phyloP scores from a whole-genome alignment of 2,113 vertebrate species.

The Myanophis thanlyinensis region DNA sequence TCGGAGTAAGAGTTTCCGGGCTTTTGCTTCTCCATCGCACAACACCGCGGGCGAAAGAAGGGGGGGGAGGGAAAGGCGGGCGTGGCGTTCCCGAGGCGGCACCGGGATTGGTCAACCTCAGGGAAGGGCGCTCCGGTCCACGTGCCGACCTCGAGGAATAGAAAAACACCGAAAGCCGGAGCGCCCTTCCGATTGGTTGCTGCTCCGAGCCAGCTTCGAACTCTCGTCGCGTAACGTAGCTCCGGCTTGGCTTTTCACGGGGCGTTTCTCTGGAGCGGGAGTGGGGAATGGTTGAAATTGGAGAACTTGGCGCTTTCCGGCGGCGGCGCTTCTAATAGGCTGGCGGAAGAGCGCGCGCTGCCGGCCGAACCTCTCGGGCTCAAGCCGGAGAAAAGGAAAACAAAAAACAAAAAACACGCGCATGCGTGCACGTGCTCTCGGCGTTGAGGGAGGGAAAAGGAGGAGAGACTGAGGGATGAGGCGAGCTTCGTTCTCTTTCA shows the following conservation, averaged over 20 bases:
- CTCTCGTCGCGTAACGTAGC: background rate
- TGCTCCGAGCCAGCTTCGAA: background rate
- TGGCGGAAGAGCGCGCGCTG: background rate
- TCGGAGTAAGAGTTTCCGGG: rapidly evolving
- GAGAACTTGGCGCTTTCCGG: background rate
- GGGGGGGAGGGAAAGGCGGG: rapidly evolving
- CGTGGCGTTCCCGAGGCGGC: rapidly evolving
- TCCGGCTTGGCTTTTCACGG: background rate
- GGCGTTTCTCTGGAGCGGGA: no score
- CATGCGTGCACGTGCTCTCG: background rate
- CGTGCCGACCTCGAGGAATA: background rate
- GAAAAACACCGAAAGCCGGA: rapidly evolving
- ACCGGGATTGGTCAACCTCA: constrained; percentile 22
- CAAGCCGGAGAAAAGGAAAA: background rate
- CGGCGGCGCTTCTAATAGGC: background rate
- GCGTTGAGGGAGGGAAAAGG: background rate
- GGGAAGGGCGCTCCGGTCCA: rapidly evolving
- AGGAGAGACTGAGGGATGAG: background rate
- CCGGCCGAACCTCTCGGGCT: background rate
- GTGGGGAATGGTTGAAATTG: background rate
- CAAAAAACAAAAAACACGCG: background rate
- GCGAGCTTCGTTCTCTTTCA: background rate
- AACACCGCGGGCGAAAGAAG: background rate
- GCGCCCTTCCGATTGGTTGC: background rate
- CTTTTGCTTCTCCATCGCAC: background rate